Evolutionary conservation across 2,888 invertebrate species (phyloP).

Genomic region (Cyclophora punctaria): DNA sequence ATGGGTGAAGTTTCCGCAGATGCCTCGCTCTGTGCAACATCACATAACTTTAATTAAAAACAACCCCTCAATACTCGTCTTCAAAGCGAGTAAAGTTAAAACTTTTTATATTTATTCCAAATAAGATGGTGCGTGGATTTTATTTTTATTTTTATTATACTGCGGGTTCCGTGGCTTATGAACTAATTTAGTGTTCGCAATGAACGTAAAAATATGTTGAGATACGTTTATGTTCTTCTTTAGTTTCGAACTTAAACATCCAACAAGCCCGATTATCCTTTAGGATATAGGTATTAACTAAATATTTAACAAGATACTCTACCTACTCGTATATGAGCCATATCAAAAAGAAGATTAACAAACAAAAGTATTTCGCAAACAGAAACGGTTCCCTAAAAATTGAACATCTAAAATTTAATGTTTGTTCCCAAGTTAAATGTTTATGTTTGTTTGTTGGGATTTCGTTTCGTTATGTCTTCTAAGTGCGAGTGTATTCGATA

Average conservation of each 20-base stretch:
- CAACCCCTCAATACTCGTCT: constrained; percentile 35
- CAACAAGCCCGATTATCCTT: too few species aligned
- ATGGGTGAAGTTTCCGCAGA: constrained; percentile 15
- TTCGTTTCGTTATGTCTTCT: constrained; percentile 23
- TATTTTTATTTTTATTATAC: not conserved
- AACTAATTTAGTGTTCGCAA: not conserved
- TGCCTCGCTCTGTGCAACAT: constrained; percentile 30
- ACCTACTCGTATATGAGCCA: too few species aligned
- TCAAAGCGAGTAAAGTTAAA: constrained; percentile 27
- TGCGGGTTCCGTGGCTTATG: not conserved
- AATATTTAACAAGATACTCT: too few species aligned
- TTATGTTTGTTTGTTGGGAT: constrained; percentile 29
- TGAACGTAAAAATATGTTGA: not conserved
- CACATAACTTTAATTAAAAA: constrained; percentile 57
- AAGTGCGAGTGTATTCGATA: constrained; percentile 22
- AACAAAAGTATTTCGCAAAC: too few species aligned
- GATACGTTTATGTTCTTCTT: too few species aligned
- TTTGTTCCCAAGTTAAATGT: constrained; percentile 34
- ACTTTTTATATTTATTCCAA: constrained; percentile 40
- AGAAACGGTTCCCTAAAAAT: constrained; percentile 18
- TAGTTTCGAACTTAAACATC: too few species aligned
- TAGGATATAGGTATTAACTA: too few species aligned
- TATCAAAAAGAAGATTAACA: too few species aligned
- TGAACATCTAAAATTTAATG: constrained; percentile 42
- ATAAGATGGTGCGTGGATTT: not conserved